phyloP scores from a whole-genome alignment of 1,140 invertebrate species.

The Ostrea edulis region DNA sequence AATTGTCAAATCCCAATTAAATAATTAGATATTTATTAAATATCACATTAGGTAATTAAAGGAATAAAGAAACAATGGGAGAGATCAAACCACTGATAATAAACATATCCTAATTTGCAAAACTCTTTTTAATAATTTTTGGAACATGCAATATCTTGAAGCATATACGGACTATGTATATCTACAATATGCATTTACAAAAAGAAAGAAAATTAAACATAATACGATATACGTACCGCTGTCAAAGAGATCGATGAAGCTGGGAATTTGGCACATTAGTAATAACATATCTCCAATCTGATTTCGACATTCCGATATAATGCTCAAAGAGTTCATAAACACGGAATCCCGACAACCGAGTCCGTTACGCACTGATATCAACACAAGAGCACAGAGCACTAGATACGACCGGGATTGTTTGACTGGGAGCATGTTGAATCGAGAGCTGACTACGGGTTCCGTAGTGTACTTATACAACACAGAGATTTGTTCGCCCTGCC shows the following conservation, averaged over 20 bases:
- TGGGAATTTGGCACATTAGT: neutral
- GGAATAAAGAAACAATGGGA: no score
- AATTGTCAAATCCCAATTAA: no score
- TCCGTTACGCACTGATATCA: neutral
- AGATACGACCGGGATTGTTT: neutral
- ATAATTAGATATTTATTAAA: no score
- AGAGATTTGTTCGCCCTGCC: neutral
- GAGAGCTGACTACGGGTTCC: neutral
- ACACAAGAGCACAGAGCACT: neutral
- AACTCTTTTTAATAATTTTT: no score
- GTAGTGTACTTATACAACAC: constrained; percentile 17
- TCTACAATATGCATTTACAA: neutral
- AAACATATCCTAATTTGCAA: no score
- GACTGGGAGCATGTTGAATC: neutral
- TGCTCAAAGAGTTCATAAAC: constrained; percentile 9
- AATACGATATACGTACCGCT: neutral
- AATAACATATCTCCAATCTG: neutral
- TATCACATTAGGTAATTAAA: no score
- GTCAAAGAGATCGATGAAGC: neutral
- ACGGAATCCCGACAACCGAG: neutral
- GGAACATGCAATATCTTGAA: no score
- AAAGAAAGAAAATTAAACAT: neutral
- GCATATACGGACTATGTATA: no score
- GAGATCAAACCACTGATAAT: no score
- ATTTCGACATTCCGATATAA: constrained; percentile 24